Conservation (phyloP, 2,797 vertebrate genomes). For the Holocentrus rufus region DNA sequence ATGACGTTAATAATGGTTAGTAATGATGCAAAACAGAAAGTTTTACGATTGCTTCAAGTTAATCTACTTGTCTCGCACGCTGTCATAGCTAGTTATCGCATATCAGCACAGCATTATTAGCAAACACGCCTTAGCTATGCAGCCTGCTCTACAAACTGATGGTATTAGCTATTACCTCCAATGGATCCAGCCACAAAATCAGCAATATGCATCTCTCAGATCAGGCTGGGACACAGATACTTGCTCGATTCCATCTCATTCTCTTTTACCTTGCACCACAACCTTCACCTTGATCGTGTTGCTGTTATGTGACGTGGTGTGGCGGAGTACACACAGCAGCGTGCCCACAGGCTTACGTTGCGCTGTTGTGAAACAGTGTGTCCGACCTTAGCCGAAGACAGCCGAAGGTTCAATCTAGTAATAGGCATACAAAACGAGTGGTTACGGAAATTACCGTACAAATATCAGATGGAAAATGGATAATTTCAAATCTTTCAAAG, state of each 20-base stretch:
- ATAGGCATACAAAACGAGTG: too few species aligned
- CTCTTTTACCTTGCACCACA: background rate
- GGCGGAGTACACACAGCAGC: background rate
- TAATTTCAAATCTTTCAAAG: too few species aligned
- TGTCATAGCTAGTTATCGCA: constrained; percentile 15
- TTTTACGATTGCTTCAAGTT: too few species aligned
- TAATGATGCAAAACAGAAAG: too few species aligned
- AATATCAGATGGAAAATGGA: background rate
- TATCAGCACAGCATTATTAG: background rate
- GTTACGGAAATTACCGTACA: background rate
- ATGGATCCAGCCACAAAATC: constrained; percentile 80
- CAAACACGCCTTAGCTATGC: background rate
- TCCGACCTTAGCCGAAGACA: constrained; percentile 36
- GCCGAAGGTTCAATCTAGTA: constrained; percentile 21
- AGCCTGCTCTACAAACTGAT: background rate
- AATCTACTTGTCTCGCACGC: too few species aligned
- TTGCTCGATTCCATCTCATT: constrained; percentile 11
- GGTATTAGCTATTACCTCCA: constrained; percentile 68
- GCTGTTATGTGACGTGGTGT: constrained; percentile 32
- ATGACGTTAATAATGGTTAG: too few species aligned
- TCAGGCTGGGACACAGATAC: background rate
- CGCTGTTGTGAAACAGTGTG: background rate
- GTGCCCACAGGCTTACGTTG: background rate
- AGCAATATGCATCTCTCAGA: constrained; percentile 70
- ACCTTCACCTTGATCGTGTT: constrained; percentile 56